Evolutionary conservation across 2,888 invertebrate genomes (phyloP).

Genomic region (Pyrrhosoma nymphula): DNA sequence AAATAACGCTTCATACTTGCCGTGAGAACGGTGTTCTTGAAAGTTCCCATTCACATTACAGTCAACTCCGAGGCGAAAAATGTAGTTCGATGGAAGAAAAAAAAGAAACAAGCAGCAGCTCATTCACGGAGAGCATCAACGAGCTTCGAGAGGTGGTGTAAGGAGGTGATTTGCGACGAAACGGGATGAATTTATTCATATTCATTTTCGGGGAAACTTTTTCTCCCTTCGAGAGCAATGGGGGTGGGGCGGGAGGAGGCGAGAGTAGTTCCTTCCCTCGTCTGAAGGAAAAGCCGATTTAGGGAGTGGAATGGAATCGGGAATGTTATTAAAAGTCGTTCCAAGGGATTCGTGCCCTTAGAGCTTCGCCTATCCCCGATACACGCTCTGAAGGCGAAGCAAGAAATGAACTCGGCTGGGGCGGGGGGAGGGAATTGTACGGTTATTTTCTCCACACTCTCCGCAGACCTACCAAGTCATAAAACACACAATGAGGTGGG

Average conservation of each 20-base stretch:
- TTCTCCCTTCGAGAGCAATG: background rate
- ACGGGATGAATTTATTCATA: background rate
- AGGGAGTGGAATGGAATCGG: background rate
- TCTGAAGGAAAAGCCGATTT: constrained; percentile 11
- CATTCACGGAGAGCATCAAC: background rate
- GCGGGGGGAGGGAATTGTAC: background rate
- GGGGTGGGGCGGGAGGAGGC: background rate
- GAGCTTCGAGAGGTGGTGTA: background rate
- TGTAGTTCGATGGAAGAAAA: background rate
- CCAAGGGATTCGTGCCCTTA: background rate
- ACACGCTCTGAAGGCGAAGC: background rate
- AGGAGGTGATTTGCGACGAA: background rate
- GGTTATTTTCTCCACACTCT: background rate
- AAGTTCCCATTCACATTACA: too few species aligned
- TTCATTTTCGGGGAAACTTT: background rate
- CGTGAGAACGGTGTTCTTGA: too few species aligned
- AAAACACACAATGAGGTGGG: background rate
- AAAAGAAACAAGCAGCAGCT: background rate
- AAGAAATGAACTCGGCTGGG: background rate
- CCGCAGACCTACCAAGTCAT: background rate
- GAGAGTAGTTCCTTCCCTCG: background rate
- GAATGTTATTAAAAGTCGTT: constrained; percentile 22
- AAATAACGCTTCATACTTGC: too few species aligned
- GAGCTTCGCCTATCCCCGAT: background rate
- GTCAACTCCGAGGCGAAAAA: too few species aligned